Evolutionary conservation across 2,113 vertebrate species (phyloP).

Genomic region (Scopus umbretta): DNA sequence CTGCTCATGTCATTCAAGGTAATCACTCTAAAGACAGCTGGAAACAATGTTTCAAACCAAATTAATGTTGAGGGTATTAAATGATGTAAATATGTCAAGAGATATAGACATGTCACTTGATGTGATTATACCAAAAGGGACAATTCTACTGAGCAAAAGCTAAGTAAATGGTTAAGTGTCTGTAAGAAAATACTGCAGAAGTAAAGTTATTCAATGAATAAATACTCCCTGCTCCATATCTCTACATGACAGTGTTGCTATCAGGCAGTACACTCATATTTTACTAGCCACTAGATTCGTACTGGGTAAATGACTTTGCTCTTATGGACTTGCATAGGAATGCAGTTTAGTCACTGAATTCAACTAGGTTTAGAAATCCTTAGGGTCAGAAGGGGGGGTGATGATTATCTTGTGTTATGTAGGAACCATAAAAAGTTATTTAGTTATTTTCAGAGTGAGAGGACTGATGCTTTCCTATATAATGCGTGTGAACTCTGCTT

Average conservation of each 20-base stretch:
- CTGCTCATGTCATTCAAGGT: not conserved
- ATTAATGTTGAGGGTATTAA: not conserved
- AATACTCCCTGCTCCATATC: not conserved
- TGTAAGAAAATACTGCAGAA: not conserved
- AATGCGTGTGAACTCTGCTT: not conserved
- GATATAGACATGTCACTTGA: not conserved
- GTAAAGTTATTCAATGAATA: not conserved
- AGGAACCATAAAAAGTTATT: not conserved
- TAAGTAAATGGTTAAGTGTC: not conserved
- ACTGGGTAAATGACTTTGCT: not conserved
- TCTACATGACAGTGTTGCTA: not conserved
- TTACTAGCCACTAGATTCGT: not conserved
- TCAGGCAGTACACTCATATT: not conserved
- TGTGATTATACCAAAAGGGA: not conserved
- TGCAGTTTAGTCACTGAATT: not conserved
- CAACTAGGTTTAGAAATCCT: not conserved
- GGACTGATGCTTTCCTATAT: not conserved
- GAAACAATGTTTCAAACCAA: conserved; percentile 16
- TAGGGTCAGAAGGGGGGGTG: not conserved
- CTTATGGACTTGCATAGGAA: not conserved
- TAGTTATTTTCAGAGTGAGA: not conserved
- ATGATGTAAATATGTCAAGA: not conserved
- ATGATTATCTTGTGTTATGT: not conserved
- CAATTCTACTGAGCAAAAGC: not conserved
- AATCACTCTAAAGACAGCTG: not conserved